Percentiles rank a stretch among this genome's conserved stretches.
These are phyloP conservation scores for Lepilemur ruficaudatus DNA, from an alignment of 2,797 vertebrate genomes.

Conservation along the genomic window DNA sequence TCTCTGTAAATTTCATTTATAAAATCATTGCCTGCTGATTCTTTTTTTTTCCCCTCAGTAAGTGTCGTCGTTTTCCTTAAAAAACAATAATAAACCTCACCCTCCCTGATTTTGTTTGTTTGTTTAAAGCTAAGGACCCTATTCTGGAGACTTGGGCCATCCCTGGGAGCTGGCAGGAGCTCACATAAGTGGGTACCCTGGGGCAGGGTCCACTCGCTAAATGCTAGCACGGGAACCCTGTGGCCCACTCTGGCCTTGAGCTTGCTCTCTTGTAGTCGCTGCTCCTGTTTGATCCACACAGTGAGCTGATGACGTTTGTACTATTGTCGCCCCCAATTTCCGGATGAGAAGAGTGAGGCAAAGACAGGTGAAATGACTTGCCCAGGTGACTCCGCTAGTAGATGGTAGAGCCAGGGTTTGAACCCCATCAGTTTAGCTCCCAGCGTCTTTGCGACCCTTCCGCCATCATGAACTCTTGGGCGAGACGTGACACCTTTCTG, in stretches of 20 bases:
- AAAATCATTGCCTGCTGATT: conserved; percentile 51
- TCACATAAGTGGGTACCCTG: not conserved
- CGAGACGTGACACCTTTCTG: not conserved
- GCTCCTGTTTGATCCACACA: not conserved
- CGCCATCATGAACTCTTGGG: not conserved
- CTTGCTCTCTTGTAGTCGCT: not conserved
- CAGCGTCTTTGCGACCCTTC: not conserved
- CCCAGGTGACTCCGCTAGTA: not conserved
- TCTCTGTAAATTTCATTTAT: conserved; percentile 65
- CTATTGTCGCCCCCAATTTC: not conserved
- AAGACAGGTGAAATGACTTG: not conserved
- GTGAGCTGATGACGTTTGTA: not conserved
- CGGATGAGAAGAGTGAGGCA: not conserved
- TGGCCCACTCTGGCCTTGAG: not conserved
- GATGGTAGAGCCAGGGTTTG: not conserved
- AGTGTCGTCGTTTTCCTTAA: not conserved
- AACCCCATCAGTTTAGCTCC: not conserved
- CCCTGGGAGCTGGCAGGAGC: not conserved
- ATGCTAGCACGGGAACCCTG: rapidly evolving
- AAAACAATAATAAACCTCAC: not conserved
- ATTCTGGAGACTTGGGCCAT: not conserved
- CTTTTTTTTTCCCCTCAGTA: not conserved
- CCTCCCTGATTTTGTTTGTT: not conserved
- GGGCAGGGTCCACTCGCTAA: not conserved
- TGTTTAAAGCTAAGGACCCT: not conserved